phyloP scores from a whole-genome alignment of 2,797 vertebrate genomes.

The Nannoperca australis region DNA sequence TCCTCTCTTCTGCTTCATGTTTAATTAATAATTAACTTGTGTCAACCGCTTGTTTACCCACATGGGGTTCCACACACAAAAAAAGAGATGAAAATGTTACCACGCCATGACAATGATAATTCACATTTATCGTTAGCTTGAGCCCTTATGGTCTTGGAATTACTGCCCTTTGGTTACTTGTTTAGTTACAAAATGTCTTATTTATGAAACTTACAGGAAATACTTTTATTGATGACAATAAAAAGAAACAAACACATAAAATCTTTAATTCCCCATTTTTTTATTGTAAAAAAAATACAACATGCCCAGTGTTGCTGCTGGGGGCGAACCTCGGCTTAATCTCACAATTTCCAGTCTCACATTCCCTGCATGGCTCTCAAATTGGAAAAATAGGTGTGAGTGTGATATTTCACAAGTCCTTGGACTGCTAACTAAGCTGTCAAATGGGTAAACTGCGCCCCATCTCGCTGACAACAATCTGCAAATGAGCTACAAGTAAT shows the following conservation, averaged over 20 bases:
- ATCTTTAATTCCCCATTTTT: constrained; percentile 44
- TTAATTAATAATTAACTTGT: constrained; percentile 89
- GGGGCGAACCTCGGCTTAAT: constrained; percentile 41
- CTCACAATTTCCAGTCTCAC: constrained; percentile 67
- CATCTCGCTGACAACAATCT: constrained; percentile 82
- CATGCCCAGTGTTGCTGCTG: constrained; percentile 34
- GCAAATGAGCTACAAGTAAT: constrained; percentile 83
- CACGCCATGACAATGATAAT: constrained; percentile 36
- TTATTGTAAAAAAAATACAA: constrained; percentile 36
- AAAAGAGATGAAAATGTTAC: constrained; percentile 46
- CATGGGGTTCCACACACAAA: constrained; percentile 63
- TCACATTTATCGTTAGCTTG: constrained; percentile 48
- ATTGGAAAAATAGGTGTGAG: constrained; percentile 78
- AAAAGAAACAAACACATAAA: constrained; percentile 6
- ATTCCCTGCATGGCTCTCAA: constrained; percentile 67
- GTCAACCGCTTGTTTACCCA: constrained; percentile 83
- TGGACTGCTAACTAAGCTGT: constrained; percentile 88
- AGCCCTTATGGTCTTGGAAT: constrained; percentile 38
- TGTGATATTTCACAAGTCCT: constrained; percentile 87
- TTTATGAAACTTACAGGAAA: constrained; percentile 5
- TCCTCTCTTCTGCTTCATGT: constrained; percentile 76
- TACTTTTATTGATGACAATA: constrained; percentile 13
- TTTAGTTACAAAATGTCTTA: background rate
- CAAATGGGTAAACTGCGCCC: constrained; percentile 81
- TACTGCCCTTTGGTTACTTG: constrained; percentile 21